Evolutionary conservation across 2,888 invertebrate species (phyloP).

Genomic region (Hirtodrosophila duncani): DNA sequence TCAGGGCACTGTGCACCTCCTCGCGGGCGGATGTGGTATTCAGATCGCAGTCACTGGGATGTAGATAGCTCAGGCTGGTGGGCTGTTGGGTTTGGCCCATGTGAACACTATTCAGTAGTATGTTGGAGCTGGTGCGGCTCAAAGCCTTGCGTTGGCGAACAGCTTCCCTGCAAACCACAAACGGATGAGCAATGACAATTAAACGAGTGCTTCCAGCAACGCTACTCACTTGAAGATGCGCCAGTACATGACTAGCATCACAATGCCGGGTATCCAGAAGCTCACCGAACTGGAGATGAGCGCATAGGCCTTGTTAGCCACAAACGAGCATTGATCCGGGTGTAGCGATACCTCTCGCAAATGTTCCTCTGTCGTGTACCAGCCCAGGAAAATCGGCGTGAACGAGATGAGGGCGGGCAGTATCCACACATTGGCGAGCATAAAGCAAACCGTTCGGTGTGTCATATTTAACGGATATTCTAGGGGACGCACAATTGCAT

Average conservation of each 20-base stretch:
- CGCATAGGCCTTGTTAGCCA: conserved; percentile 92
- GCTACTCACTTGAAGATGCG: conserved; percentile 82
- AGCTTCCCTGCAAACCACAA: conserved; percentile 81
- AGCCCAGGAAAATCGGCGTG: conserved; percentile 95
- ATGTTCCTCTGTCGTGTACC: conserved; percentile 94
- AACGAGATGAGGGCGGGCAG: conserved; percentile 95
- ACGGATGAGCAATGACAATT: background rate
- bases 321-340: conserved; percentile 89
- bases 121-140: conserved; percentile 91
- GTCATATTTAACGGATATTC: conserved; percentile 97
- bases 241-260: conserved; percentile 95
- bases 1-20: conserved; percentile 78
- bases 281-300: conserved; percentile 93
- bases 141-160: conserved; percentile 89
- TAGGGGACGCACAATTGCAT: conserved; percentile 94
- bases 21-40: conserved; percentile 76
- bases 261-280: conserved; percentile 94
- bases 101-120: conserved; percentile 90
- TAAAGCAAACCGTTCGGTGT: conserved; percentile 86
- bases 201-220: conserved; percentile 4
- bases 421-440: conserved; percentile 94
- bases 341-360: conserved; percentile 80
- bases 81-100: conserved; percentile 87
- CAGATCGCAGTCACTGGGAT: conserved; percentile 82
- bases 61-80: conserved; percentile 82